These are phyloP conservation scores for Drosophila erecta DNA, from an alignment of 1,140 invertebrate genomes.

Conservation along the genomic window DNA sequence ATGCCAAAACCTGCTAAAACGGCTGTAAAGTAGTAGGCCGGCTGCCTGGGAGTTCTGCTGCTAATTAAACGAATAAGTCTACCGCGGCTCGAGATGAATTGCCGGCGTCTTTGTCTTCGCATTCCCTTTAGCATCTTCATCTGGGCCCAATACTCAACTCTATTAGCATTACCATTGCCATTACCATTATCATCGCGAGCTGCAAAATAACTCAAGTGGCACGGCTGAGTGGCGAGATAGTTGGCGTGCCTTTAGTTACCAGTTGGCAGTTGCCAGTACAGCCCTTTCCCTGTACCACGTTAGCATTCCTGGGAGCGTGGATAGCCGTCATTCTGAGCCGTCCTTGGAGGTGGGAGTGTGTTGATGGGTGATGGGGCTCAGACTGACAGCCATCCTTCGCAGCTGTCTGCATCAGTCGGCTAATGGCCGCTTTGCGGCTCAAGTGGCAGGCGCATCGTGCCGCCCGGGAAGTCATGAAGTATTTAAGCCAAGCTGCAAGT, in stretches of 20 bases:
- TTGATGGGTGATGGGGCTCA: background rate
- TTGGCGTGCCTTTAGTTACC: conserved; percentile 66
- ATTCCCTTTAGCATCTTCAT: conserved; percentile 29
- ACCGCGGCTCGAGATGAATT: conserved; percentile 15
- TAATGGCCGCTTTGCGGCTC: conserved; percentile 80
- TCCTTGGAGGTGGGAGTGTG: background rate
- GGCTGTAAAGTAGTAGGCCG: background rate
- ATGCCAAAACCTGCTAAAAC: conserved; percentile 1
- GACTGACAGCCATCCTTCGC: conserved; percentile 54
- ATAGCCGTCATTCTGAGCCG: conserved; percentile 13
- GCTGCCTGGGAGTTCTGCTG: background rate
- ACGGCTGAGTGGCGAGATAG: conserved; percentile 57
- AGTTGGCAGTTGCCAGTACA: conserved; percentile 43
- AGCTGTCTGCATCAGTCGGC: conserved; percentile 59
- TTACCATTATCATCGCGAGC: conserved; percentile 21
- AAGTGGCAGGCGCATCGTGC: conserved; percentile 49
- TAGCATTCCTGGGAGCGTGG: conserved; percentile 23
- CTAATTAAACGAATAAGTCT: conserved; percentile 38
- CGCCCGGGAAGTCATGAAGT: conserved; percentile 61
- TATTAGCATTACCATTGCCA: conserved; percentile 45
- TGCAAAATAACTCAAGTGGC: conserved; percentile 42
- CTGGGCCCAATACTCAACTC: conserved; percentile 20
- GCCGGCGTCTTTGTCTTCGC: conserved; percentile 16
- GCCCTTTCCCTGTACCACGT: conserved; percentile 67
- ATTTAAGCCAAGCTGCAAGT: conserved; percentile 60